These are phyloP conservation scores for Tinea pellionella DNA, from an alignment of 2,888 invertebrate species.

Conservation along the genomic window DNA sequence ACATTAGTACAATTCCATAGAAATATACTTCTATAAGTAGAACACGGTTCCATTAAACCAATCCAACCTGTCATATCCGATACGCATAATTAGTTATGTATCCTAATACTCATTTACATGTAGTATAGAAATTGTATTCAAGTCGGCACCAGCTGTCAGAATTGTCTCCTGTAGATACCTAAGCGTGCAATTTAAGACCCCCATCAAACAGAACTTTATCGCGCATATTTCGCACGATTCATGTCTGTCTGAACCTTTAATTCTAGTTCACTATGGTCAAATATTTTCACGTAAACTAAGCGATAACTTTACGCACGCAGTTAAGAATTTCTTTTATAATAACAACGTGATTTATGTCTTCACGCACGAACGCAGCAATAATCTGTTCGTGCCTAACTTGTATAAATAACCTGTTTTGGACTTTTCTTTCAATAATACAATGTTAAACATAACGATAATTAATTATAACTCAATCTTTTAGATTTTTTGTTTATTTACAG, in stretches of 20 bases:
- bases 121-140: background rate
- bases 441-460: background rate
- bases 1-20: too few species aligned
- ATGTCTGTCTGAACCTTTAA: slow-evolving; percentile 13
- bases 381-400: slow-evolving; percentile 7
- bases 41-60: background rate
- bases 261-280: background rate
- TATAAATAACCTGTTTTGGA: slow-evolving; percentile 1
- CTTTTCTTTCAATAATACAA: background rate
- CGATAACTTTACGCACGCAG: background rate
- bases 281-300: background rate
- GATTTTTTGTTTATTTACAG: too few species aligned
- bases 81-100: background rate
- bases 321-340: background rate
- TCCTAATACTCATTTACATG: background rate
- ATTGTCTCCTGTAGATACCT: background rate
- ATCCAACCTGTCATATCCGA: background rate
- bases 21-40: too few species aligned
- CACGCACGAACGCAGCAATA: background rate
- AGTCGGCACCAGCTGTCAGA: background rate
- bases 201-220: too few species aligned
- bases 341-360: slow-evolving; percentile 1
- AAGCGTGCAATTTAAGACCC: background rate
- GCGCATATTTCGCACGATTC: too few species aligned
- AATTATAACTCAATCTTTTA: too few species aligned